Evolutionary conservation across 2,888 invertebrate species (phyloP).

Genomic region (Girardia tigrina): DNA sequence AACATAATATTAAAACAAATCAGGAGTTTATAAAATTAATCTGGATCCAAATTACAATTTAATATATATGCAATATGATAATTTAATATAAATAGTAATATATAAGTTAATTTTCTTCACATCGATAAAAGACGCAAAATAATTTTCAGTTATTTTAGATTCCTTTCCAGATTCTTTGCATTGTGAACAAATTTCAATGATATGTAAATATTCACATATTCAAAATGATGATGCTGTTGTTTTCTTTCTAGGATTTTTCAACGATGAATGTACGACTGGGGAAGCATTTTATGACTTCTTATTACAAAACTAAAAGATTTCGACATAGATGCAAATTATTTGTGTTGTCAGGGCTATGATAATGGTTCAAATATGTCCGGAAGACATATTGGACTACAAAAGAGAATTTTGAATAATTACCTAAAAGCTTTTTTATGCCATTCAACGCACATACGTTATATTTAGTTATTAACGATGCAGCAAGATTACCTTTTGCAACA

Average conservation of each 20-base stretch:
- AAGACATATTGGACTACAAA: background rate
- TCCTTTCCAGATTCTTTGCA: background rate
- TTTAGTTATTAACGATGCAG: background rate
- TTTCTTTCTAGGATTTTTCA: background rate
- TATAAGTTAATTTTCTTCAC: no score
- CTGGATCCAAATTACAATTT: no score
- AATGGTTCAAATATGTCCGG: background rate
- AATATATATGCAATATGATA: no score
- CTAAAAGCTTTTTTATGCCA: background rate
- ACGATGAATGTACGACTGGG: background rate
- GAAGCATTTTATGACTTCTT: background rate
- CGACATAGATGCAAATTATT: background rate
- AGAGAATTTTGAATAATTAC: background rate
- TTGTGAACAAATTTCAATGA: background rate
- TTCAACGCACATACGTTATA: background rate
- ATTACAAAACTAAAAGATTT: background rate
- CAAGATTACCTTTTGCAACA: background rate
- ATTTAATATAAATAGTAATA: no score
- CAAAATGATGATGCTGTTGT: background rate
- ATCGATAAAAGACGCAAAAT: background rate
- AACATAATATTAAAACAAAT: no score
- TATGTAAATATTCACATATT: background rate
- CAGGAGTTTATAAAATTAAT: no score
- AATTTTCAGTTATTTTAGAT: background rate
- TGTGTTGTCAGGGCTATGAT: background rate